Conservation (phyloP, 2,888 invertebrate species). For the Apamea anceps region DNA sequence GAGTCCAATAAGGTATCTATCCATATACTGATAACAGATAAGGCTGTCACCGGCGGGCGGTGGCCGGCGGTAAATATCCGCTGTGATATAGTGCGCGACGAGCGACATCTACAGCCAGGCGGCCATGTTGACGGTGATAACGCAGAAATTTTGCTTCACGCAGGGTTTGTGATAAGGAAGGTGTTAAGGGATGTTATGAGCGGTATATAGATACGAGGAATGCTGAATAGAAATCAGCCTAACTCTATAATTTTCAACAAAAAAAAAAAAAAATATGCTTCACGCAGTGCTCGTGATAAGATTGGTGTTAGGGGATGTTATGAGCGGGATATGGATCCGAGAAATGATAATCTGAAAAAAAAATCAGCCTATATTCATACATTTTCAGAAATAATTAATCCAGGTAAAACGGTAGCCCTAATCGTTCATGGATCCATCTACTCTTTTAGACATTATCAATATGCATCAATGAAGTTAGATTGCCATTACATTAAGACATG, state of each 20-base stretch:
- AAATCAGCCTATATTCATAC: background rate
- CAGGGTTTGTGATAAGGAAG: constrained; percentile 52
- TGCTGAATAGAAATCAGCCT: background rate
- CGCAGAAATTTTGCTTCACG: constrained; percentile 64
- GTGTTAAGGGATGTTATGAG: background rate
- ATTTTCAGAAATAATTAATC: background rate
- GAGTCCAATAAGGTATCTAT: constrained; percentile 81
- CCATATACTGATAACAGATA: constrained; percentile 89
- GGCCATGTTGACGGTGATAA: constrained; percentile 64
- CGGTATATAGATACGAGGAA: background rate
- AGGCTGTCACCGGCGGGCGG: constrained; percentile 86
- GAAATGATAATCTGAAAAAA: background rate
- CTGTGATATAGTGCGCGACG: constrained; percentile 83
- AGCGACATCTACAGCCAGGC: constrained; percentile 75
- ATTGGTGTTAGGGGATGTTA: background rate
- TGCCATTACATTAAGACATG: background rate
- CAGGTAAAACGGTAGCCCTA: background rate
- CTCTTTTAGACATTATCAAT: background rate
- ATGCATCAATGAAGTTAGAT: background rate
- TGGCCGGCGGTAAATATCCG: constrained; percentile 84
- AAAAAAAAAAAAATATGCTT: constrained; percentile 27
- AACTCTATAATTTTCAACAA: too few relatives aligned
- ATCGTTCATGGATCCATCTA: background rate
- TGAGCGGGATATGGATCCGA: background rate
- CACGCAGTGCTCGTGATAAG: constrained; percentile 54